Base-by-base conservation (phyloP, 2,797 vertebrate genomes). In the Galaxias olidus region DNA sequence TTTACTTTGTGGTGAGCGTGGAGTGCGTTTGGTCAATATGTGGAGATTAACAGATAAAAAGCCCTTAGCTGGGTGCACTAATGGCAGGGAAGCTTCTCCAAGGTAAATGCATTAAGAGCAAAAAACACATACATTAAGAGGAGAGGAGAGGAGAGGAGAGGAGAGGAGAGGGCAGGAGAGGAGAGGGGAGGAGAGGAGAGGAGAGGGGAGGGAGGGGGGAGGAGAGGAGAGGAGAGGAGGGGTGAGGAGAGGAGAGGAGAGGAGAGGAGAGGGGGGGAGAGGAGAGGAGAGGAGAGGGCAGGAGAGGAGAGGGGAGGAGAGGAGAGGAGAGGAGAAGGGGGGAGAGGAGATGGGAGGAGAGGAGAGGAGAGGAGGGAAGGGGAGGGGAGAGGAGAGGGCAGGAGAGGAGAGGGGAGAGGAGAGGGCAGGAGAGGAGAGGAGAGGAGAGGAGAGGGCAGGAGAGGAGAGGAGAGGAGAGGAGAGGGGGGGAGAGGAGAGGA, bases 1-100 rank as follows among this genome's bases (percentile, higher is more conserved):
- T 42, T 59, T 52, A 67, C 69, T 69, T 49, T 60, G n/a, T 53
- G 75, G 53, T n/a, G 50, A 11, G 15, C 69, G 17, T 49, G 11
- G 7, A 42, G 46, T 40, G n/a, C n/a, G 10, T 64, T 43, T 50
- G 45, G 46, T 56, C 63, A 43, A 56, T 66, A 13, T 44, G 42
- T 18, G 54, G 13, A 40, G 18, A 50, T 63, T 40, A 12, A 15
- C 19, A 13, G 3, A 47, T 60, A 40, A 48, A 60, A 14, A 8
- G 44, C 12, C 44, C 48, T 13, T 6, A 18, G 9, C 46, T 19
- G 17, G 49, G 8, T 8, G 5, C 50, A 15, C 17, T 52, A 15
- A 10, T 18, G 10, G 15, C 50, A 15, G 18, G 15, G 15, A 52
- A 4, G 15, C 50, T 11, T 18, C 50, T 15, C 50, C 10, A 10